Evolutionary conservation across 2,888 invertebrate genomes (phyloP).

Genomic region (Prosopocoilus inquinatus): DNA sequence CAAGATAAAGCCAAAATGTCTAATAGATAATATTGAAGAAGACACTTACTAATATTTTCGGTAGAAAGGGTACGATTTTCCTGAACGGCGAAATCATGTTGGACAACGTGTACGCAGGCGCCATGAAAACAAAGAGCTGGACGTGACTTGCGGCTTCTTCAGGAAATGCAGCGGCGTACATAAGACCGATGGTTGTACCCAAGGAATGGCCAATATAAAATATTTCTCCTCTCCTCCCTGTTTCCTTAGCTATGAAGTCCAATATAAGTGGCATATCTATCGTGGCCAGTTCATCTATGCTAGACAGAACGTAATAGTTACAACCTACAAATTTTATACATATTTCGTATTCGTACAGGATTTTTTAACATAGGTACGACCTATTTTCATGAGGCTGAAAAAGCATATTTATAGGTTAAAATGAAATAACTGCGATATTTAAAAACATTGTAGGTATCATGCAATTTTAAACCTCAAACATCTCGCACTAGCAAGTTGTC

Average conservation of each 20-base stretch:
- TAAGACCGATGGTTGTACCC: conserved; percentile 74
- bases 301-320: conserved; percentile 19
- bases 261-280: conserved; percentile 43
- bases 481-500: too few relatives aligned
- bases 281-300: conserved; percentile 42
- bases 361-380: too few relatives aligned
- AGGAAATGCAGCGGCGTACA: conserved; percentile 65
- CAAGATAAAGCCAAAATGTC: too few relatives aligned
- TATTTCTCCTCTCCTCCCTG: conserved; percentile 44
- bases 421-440: too few relatives aligned
- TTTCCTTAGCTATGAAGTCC: conserved; percentile 35
- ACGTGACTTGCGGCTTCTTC: conserved; percentile 66
- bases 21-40: neutral
- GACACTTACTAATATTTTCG: conserved; percentile 53
- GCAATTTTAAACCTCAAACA: too few relatives aligned
- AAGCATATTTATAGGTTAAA: too few relatives aligned
- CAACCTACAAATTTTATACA: too few relatives aligned
- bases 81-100: conserved; percentile 62
- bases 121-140: conserved; percentile 62
- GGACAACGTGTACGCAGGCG: conserved; percentile 65
- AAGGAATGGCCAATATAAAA: conserved; percentile 88
- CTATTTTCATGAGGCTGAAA: too few relatives aligned
- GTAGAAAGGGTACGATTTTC: conserved; percentile 61
- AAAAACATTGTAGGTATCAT: too few relatives aligned
- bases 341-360: too few relatives aligned